Conservation (phyloP, 2,888 invertebrate genomes). For the Aelia acuminata region DNA sequence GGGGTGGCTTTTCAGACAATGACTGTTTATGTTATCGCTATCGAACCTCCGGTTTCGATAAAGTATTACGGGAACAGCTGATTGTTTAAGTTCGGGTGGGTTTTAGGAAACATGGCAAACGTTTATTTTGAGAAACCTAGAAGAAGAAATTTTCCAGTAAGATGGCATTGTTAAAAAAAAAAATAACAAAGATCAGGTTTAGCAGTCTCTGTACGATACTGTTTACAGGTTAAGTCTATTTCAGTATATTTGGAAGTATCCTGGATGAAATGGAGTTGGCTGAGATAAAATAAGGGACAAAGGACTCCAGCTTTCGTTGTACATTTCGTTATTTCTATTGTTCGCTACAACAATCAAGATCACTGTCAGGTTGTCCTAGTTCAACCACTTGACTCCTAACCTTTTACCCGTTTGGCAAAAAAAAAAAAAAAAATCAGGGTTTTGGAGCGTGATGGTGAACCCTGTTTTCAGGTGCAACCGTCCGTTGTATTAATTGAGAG, state of each 20-base stretch:
- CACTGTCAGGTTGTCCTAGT: not conserved
- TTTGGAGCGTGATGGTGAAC: conserved; percentile 26
- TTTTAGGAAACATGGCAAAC: too few species aligned
- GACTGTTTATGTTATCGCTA: too few species aligned
- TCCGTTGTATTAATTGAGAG: not conserved
- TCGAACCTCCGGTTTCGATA: too few species aligned
- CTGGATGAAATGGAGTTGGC: not conserved
- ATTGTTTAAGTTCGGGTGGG: too few species aligned
- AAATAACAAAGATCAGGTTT: too few species aligned
- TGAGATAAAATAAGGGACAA: not conserved
- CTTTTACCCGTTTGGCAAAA: not conserved
- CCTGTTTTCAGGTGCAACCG: not conserved
- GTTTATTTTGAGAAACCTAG: too few species aligned
- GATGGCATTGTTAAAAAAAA: too few species aligned
- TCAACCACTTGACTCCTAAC: not conserved
- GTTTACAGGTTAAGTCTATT: not conserved
- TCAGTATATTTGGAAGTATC: too few species aligned
- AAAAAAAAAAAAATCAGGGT: not conserved
- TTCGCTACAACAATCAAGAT: not conserved
- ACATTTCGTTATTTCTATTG: not conserved
- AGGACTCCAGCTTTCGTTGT: not conserved
- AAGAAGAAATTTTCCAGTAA: too few species aligned
- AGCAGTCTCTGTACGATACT: too few species aligned
- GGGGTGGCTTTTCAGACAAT: too few species aligned
- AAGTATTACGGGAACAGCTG: too few species aligned